These are phyloP conservation scores for Dendrolimus houi DNA, from an alignment of 2,888 invertebrate species.

Conservation along the genomic window DNA sequence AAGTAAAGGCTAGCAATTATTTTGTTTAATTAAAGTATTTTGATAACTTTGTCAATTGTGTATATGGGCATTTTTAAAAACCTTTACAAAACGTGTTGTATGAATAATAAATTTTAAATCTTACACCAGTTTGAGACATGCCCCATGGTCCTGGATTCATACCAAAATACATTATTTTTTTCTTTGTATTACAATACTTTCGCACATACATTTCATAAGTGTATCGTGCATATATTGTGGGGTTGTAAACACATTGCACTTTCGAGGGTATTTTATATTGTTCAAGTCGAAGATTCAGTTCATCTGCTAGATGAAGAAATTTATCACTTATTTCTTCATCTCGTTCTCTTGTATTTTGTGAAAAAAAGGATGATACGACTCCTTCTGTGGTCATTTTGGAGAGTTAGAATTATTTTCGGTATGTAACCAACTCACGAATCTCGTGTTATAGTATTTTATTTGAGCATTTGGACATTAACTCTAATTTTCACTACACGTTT, in stretches of 20 bases:
- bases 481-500: no score
- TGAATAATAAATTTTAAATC: constrained; percentile 15
- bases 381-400: constrained; percentile 25
- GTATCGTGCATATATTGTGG: constrained; percentile 88
- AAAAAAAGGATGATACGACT: constrained; percentile 52
- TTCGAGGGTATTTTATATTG: constrained; percentile 65
- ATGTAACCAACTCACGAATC: no score
- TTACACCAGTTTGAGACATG: constrained; percentile 95
- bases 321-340: constrained; percentile 28
- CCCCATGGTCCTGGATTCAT: constrained; percentile 99
- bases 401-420: no score
- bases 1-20: no score
- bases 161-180: constrained; percentile 88
- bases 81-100: no score
- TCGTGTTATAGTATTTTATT: no score
- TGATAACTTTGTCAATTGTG: no score
- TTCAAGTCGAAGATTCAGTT: constrained; percentile 60
- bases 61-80: no score
- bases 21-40: no score
- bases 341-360: constrained; percentile 6
- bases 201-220: constrained; percentile 85
- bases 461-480: no score
- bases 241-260: constrained; percentile 87
- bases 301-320: constrained; percentile 45
- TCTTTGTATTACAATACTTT: constrained; percentile 80